phyloP scores from a whole-genome alignment of 2,113 vertebrate species.

The Eptatretus burgeri region DNA sequence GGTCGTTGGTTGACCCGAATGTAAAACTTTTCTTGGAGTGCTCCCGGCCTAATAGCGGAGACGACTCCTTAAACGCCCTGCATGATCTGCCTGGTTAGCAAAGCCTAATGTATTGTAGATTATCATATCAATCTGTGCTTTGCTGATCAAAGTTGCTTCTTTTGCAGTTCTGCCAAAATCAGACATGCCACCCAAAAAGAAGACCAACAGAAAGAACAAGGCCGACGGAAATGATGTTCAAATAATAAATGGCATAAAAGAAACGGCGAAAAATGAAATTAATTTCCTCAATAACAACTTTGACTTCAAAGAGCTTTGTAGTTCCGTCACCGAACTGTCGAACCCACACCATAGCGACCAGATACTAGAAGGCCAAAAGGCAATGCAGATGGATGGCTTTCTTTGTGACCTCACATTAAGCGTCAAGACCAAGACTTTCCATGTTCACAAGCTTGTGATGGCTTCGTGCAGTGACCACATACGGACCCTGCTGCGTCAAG shows the following conservation, averaged over 20 bases:
- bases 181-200: slow-evolving; percentile 98
- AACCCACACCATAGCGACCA: slow-evolving; percentile 55
- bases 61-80: too few relatives aligned
- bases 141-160: too few relatives aligned
- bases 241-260: slow-evolving; percentile 61
- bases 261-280: slow-evolving; percentile 56
- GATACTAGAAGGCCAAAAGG: slow-evolving; percentile 61
- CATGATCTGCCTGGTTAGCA: too few relatives aligned
- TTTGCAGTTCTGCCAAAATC: slow-evolving; percentile 9
- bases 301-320: slow-evolving; percentile 70
- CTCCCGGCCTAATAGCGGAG: too few relatives aligned
- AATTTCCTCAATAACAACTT: slow-evolving; percentile 54
- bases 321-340: slow-evolving; percentile 63
- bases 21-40: too few relatives aligned
- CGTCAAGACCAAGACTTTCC: slow-evolving; percentile 83
- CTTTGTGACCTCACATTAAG: slow-evolving; percentile 67
- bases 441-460: slow-evolving; percentile 79
- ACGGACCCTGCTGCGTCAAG: slow-evolving; percentile 56
- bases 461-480: slow-evolving; percentile 83
- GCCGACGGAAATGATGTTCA: slow-evolving; percentile 46
- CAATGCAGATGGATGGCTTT: slow-evolving; percentile 68
- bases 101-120: too few relatives aligned
- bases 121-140: too few relatives aligned
- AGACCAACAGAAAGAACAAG: slow-evolving; percentile 64
- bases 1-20: too few relatives aligned